A percentile compares a stretch with the other conserved stretches of the same genome.
These are phyloP conservation scores for Pseudopodoces humilis DNA, from an alignment of 2,113 vertebrate genomes.

Conservation along the genomic window DNA sequence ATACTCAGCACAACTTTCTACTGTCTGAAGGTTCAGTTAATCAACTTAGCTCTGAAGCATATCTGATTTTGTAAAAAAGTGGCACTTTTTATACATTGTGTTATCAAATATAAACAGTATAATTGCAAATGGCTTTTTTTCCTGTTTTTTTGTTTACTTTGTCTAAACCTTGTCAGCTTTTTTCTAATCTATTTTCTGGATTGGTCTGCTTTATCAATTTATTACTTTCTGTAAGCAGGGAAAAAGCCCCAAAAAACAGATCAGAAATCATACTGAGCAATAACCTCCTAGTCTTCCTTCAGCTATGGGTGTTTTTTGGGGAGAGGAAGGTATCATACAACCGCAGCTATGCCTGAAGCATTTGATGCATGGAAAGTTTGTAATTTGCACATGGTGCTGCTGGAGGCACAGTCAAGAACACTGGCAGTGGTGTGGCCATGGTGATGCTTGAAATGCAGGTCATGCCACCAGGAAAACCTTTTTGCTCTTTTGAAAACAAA, in stretches of 20 bases:
- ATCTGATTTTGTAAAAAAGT: neutral
- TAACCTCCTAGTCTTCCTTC: neutral
- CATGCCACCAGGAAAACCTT: neutral
- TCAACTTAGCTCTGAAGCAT: neutral
- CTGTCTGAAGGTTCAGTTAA: neutral
- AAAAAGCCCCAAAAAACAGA: rapidly evolving
- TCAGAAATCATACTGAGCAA: neutral
- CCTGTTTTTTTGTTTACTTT: neutral
- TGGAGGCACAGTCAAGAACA: neutral
- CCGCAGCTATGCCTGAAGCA: neutral
- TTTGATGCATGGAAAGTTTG: neutral
- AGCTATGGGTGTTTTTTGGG: neutral
- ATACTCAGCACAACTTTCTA: neutral
- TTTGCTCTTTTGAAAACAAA: neutral
- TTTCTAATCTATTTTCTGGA: neutral
- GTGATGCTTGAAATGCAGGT: neutral
- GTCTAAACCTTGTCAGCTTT: neutral
- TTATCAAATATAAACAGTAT: neutral
- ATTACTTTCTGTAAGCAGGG: neutral
- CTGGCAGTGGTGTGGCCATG: neutral
- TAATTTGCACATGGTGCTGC: neutral
- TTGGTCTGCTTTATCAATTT: neutral
- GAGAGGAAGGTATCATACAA: neutral
- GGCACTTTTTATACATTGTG: neutral
- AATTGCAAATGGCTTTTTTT: neutral